Evolutionary conservation across 1,140 invertebrate species (phyloP), one percentile per base, ranked within the genome.

Genomic region (Polypedilum vanderplanki): DNA sequence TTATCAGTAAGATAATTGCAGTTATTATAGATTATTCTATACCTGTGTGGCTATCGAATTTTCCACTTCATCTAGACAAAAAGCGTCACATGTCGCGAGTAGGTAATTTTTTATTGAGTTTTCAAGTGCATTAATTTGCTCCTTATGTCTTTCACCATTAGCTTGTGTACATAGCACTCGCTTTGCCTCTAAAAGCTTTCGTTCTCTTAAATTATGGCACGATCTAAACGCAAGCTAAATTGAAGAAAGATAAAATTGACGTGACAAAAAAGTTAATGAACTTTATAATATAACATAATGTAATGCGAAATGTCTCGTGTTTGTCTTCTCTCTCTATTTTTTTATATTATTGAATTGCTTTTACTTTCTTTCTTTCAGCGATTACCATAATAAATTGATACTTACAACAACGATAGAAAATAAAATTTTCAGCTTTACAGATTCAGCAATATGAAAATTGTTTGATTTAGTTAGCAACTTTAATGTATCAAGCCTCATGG

Each of bases 361-460:
- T 77, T 78, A 76, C 73, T 57, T 65, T 41, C 20, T 57, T 65
- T 41, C 20, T 73, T 15, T 75, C 77, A 73, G 41, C 77, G 46
- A 18, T 18, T 20, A 33, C 74, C n/a, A 75, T 67, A 73, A 22
- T 41, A 76, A 74, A 73, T 74, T 40, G 18, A 75, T 78, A 91
- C 92, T 91, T 85, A 97, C 95, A 83, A 97, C 95, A 78, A 97
- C 90, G 70, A 97, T 92, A 73, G 95, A 97, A 82, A 97, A 97
- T 46, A 98, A 87, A 76, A 98, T 93, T 86, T 97, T 98, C 64
- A 90, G 90, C 85, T 97, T 97, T 22, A 97, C 86, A 79, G 96
- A 93, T 75, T 91, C 89, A 0, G 92, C 91, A 75, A 93, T 89
- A 73, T 88, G 86, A 9, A 98, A 85, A 73, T 93, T 89, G 8